Base-by-base conservation (phyloP, 2,797 vertebrate species). In the Chaenodraco wilsoni region DNA sequence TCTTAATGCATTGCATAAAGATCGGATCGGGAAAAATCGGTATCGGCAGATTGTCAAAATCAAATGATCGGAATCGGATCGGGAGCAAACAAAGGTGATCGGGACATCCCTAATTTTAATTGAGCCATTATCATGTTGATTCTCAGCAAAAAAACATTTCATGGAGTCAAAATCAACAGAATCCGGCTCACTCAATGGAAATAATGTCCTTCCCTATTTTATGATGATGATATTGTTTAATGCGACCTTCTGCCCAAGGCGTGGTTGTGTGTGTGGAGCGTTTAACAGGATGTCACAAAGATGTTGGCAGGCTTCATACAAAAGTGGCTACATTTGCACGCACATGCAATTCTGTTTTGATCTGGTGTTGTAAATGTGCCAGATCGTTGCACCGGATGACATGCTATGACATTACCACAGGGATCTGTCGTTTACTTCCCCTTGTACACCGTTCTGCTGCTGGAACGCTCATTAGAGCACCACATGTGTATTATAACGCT, bases 41-140 rank as follows among this genome's bases (percentile, higher is more conserved):
- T 19, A 19, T 19, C 19, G 19, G 19, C 19, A 19, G 19, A 19
- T 19, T 19, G 19, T 19, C 19, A 19, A 19, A 19, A 19, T 19
- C 19, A 19, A 19, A 19, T 19, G 19, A 19, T 19, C 19, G 19
- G 19, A 19, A 19, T 19, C 19, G 19, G 19, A 1, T 19, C 19
- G 19, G 19, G 19, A 19, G 19, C 19, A 19, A 19, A 19, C 1
- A 19, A 19, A 19, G 19, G 19, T 19, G 19, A 19, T 19, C 19
- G 19, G 19, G 19, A 19, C 19, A 19, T 19, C 19, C 19, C 19
- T 19, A 19, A 78, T 31, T 12, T 67, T 92, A 88, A 90, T 89
- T 84, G 73, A 84, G 73, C 91, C 84, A 88, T 93, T 85, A 85
- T 87, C 82, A 73, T 78, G 72, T 85, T 81, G 86, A 88, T 89